Evolutionary conservation across 1,140 invertebrate genomes (phyloP), one percentile per base, ranked within the genome.

Genomic region (Penaeus vannamei): DNA sequence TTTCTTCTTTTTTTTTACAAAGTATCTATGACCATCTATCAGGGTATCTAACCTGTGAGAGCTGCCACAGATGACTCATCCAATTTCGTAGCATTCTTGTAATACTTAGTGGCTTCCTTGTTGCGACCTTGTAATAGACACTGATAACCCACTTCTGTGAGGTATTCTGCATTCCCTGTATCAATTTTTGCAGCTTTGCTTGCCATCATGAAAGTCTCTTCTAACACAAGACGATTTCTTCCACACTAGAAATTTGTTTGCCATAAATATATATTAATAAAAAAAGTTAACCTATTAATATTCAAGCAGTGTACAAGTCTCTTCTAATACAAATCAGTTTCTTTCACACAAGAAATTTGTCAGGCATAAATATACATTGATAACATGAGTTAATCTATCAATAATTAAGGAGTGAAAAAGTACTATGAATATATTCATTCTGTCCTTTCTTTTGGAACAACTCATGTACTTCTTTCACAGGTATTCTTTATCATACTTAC

Each of bases 51-150:
- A 93, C 94, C 94, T 86, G 93, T 93, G 10, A 98, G 92, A 7
- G 97, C 96, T 23, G 94, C 93, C 42, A 98, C 95, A 72, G 96
- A 97, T 12, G 96, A 96, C 89, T 97, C 96, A 92, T 98, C 96
- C 19, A 97, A 93, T 93, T 97, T 96, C 84, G 96, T 95, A 4
- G 97, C 96, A 86, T 95, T 95, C 92, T 95, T 96, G 93, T 96
- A 98, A 92, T 95, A 96, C 81, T 95, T 95, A 86, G 96, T 94
- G 0, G 97, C 97, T 91, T 98, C 97, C 91, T 96, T 96, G 20
- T 95, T 93, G 92, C 96, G 96, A 3, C 95, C 95, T 92, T 96
- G 94, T 23, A 97, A 93, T 32, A 96, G 92, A 91, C 95, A 95
- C 92, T 98, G 95, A 93, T 96, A 95, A 0, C 97, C 98, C 12